Base-by-base conservation (phyloP, 2,113 vertebrate genomes). In the Parotia lawesii region DNA sequence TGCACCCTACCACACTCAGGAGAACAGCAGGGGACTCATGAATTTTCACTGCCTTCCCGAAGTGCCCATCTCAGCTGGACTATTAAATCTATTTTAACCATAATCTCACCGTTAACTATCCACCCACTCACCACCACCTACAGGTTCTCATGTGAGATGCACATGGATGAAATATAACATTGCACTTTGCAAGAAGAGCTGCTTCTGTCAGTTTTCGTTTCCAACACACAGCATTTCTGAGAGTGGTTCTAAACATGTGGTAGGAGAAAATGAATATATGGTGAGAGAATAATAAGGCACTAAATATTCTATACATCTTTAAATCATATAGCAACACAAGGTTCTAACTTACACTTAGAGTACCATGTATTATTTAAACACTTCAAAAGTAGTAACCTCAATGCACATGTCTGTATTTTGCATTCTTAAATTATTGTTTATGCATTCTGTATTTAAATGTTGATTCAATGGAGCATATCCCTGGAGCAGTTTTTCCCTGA, bases 21-120 rank as follows among this genome's bases (percentile, higher is more conserved):
- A 51, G 78, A 83, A 89, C 72, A 72, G 84, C 42, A 85, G 61
- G 58, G 11, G 9, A 73, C 45, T 61, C 88, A 67, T 47, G 79
- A 96, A 94, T 89, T 94, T 62, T 50, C 61, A 89, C 45, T 89
- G 72, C 62, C 27, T 92, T 73, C 64, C 33, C 15, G 47, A 94
- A 86, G 27, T 37, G 64, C 15, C 29, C n/a, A 51, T 48, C 37
- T 91, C 1, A 8, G 35, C 23, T 62, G 31, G 35, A 40, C 84
- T 89, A 84, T 76, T 80, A 95, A 48, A 70, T 65, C 19, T 51
- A 76, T 89, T 92, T 90, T 61, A 95, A 58, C n/a, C 29, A 1
- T 56, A 66, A 94, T 69, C 54, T 80, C 31, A 61, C 44, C 0
- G 0, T 50, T 71, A 95, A 45, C 33, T 58, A 11, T 22, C 25